Base-by-base conservation (phyloP, 2,888 invertebrate species). In the Cantharis lateralis region DNA sequence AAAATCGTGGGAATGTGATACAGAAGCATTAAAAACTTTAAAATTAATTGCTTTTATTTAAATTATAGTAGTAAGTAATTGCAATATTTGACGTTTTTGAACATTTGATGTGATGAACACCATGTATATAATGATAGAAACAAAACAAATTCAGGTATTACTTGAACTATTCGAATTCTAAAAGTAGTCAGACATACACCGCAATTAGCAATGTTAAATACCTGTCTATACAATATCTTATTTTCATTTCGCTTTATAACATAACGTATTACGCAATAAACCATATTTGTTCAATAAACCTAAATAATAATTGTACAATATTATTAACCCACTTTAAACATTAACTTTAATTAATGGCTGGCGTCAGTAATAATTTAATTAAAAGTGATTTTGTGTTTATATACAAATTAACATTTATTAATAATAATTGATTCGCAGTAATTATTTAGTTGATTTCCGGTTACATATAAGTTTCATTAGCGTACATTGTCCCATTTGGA, bases 311-410 rank as follows among this genome's bases (percentile, higher is more conserved):
- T 70, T 28, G 71, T 71, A 61, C 11, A 71, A 71, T 32, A 68
- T 72, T 62, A 73, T 70, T 74, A 74, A 70, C 70, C 74, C 61
- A 74, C 20, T 74, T 73, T 48, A 32, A 16, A 0, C 62, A 68
- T 73, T 28, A 24, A 62, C 69, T 70, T 32, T 70, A 70, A 69
- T 74, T 48, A 70, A 70, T 70, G 62, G 63, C 63, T 74, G 74
- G 70, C 48, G 63, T 20, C 74, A 26, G 62, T 74, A 26, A 68
- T 73, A 68, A 62, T 24, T 15, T 69, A 68, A 69, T 68, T 73
- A 48, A n/a, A 48, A 48, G 48, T 48, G 48, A 48, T 48, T 48
- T 48, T 7, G 48, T 48, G 48, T 48, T 48, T 48, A 48, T n/a
- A 48, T 13, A 48, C 48, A 48, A 48, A 48, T 48, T 48, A 48